Evolutionary conservation across 2,888 invertebrate species (phyloP), one percentile per base, ranked within the genome.

Genomic region (Campopleginae sp.): DNA sequence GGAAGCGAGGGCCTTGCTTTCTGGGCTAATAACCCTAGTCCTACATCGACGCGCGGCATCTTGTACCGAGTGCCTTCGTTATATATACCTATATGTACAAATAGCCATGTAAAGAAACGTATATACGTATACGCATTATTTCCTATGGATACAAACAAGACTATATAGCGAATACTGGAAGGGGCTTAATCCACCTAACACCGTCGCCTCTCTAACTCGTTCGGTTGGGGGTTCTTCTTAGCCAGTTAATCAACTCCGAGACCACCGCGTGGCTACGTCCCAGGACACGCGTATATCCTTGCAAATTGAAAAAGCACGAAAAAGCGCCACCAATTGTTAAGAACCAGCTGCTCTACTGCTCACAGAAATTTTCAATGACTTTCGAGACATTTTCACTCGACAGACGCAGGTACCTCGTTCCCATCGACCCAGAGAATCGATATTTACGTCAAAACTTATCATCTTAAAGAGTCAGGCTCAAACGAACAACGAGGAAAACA

Each of bases 1-100:
- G 93, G 93, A 93, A 93, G 92, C 90, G 91, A 92, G 92, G 93
- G 92, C 93, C 93, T 93, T 92, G 93, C 93, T 93, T 93, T 93
- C 93, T 93, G 93, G 93, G 93, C 93, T 93, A 93, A 93, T 93
- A 93, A 93, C 93, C 93, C 93, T 93, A 92, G 86, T 78, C 91
- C 91, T 91, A 92, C 92, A 92, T 91, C 90, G 92, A 91, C 91
- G 87, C 90, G 88, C 87, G 90, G 91, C 90, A 86, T 86, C 86
- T 79, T 75, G 65, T 66, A 72, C 76, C 80, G 46, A 77, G 65
- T 75, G 66, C 76, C 48, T 61, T 74, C 68, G 66, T 75, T 46
- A n/a, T 76, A 46, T 58, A 71, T 19, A 51, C 71, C 54, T 81
- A 76, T 61, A 71, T 48, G 54, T 48, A 46, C 10, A 74, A 44